A percentile compares a stretch with the other conserved stretches of the same genome.
Evolutionary conservation across 2,113 vertebrate species (phyloP).

Genomic region (Dicentrarchus labrax): DNA sequence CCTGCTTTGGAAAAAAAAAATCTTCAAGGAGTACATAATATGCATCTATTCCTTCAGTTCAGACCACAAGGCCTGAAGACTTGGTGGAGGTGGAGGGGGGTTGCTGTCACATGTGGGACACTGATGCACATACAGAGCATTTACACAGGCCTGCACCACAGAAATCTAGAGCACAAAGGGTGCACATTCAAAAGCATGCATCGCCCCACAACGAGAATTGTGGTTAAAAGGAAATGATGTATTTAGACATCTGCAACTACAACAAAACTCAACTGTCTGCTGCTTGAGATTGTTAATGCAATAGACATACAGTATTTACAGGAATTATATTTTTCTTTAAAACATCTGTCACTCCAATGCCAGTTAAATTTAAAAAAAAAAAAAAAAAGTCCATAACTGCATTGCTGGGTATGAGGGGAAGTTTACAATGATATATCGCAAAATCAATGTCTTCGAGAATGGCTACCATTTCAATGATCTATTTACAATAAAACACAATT

Average conservation of each 20-base stretch:
- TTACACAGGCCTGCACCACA: slow-evolving; percentile 77
- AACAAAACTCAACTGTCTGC: slow-evolving; percentile 64
- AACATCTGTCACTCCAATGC: slow-evolving; percentile 65
- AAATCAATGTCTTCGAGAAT: slow-evolving; percentile 50
- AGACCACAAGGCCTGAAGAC: slow-evolving; percentile 30
- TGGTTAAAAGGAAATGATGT: slow-evolving; percentile 44
- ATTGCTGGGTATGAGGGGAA: slow-evolving; percentile 40
- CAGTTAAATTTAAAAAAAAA: slow-evolving; percentile 65
- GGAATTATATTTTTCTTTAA: slow-evolving; percentile 67
- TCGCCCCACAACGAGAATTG: slow-evolving; percentile 65
- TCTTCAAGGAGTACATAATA: slow-evolving; percentile 46
- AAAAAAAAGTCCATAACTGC: slow-evolving; percentile 56
- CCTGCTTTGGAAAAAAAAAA: slow-evolving; percentile 2
- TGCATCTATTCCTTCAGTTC: slow-evolving; percentile 68
- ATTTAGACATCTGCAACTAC: slow-evolving; percentile 57
- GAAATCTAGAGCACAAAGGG: slow-evolving; percentile 70
- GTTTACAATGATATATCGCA: slow-evolving; percentile 55
- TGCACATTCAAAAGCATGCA: slow-evolving; percentile 82
- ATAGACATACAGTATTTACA: slow-evolving; percentile 79
- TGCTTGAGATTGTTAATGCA: slow-evolving; percentile 70
- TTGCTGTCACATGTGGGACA: slow-evolving; percentile 60
- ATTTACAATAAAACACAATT: slow-evolving; percentile 84
- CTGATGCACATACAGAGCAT: slow-evolving; percentile 72
- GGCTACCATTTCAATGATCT: slow-evolving; percentile 71
- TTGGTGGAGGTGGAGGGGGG: neutral